phyloP scores from a whole-genome alignment of 2,888 invertebrate species.

The Polydrusus cervinus region DNA sequence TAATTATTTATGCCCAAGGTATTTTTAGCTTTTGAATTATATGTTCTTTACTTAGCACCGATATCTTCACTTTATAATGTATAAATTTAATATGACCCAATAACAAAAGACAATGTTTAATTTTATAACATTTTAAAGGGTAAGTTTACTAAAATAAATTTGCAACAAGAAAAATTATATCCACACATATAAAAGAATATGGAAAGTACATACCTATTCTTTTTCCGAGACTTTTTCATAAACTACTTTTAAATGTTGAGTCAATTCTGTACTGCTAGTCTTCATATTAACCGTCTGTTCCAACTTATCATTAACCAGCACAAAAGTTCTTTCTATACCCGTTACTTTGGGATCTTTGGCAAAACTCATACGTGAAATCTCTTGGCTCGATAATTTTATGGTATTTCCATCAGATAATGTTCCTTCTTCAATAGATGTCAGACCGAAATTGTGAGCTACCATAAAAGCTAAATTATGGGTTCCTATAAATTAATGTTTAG shows the following conservation, averaged over 20 bases:
- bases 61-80: too few relatives aligned
- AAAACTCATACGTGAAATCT: conserved; percentile 72
- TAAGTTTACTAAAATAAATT: not conserved
- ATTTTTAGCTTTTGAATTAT: too few relatives aligned
- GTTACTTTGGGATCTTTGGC: conserved; percentile 71
- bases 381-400: conserved; percentile 70
- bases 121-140: not conserved
- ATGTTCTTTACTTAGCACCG: too few relatives aligned
- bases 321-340: conserved; percentile 40
- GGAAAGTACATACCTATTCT: not conserved
- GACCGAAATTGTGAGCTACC: conserved; percentile 78
- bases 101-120: not conserved
- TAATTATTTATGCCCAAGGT: too few relatives aligned
- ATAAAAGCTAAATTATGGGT: conserved; percentile 74
- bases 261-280: conserved; percentile 43
- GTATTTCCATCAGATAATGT: conserved; percentile 60
- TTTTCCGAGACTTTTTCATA: conserved; percentile 43
- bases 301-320: conserved; percentile 33
- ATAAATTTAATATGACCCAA: too few relatives aligned
- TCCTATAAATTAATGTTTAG: conserved; percentile 16
- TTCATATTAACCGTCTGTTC: conserved; percentile 40
- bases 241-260: conserved; percentile 46
- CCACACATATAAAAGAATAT: not conserved
- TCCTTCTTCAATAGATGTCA: conserved; percentile 77
- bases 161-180: not conserved